These are phyloP conservation scores for Oikopleura dioica DNA, from an alignment of 23 tunicate genomes.

Conservation along the genomic window DNA sequence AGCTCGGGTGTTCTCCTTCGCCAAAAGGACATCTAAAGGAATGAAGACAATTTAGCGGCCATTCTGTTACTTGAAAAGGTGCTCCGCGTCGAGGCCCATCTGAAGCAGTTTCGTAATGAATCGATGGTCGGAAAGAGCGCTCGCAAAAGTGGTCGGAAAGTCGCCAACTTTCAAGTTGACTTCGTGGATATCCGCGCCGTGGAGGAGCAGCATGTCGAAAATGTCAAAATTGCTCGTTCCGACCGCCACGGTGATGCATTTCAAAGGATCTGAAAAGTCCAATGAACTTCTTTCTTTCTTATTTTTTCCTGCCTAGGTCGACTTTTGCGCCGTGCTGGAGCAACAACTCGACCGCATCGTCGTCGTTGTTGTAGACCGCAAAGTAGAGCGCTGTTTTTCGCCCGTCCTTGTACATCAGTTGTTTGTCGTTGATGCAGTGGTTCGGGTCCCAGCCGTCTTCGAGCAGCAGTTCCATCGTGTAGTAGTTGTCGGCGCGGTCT, in stretches of 20 bases:
- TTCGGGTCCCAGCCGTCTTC: conserved; percentile 9
- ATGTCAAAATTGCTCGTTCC: neutral
- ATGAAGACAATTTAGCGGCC: too few relatives aligned
- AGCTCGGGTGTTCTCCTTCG: neutral
- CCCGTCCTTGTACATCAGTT: neutral
- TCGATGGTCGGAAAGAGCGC: neutral
- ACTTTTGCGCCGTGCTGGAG: neutral
- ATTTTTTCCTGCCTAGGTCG: too few relatives aligned
- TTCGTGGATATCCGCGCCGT: conserved; percentile 2
- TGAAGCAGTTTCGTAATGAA: neutral
- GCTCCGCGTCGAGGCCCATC: neutral
- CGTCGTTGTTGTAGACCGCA: neutral
- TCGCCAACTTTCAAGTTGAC: neutral
- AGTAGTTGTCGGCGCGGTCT: neutral
- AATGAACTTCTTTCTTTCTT: too few relatives aligned
- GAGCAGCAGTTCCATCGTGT: neutral
- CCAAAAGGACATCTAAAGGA: neutral
- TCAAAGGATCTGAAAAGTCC: conserved; percentile 1
- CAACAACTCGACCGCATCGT: neutral
- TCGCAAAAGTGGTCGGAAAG: neutral
- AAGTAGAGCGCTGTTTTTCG: neutral
- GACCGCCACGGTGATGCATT: neutral
- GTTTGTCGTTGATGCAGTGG: neutral
- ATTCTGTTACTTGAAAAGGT: too few relatives aligned
- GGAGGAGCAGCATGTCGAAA: neutral